Evolutionary conservation across 1,140 invertebrate species (phyloP).

Genomic region (Magallana gigas): DNA sequence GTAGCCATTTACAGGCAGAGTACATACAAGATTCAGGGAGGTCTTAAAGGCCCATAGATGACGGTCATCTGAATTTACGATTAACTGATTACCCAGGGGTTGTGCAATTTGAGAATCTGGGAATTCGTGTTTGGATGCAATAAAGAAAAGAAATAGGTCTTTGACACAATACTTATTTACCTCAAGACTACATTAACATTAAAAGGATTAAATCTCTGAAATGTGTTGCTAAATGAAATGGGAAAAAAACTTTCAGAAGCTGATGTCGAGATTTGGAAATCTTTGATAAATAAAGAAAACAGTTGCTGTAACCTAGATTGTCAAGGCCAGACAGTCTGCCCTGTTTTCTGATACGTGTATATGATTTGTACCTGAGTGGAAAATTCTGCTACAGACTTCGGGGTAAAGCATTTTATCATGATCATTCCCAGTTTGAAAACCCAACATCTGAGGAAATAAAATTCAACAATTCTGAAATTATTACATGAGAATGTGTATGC

Average conservation of each 20-base stretch:
- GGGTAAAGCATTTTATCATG: too few species aligned
- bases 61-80: neutral
- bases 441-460: too few species aligned
- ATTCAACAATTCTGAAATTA: too few species aligned
- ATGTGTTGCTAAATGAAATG: neutral
- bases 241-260: neutral
- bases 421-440: too few species aligned
- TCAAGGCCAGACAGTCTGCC: conserved; percentile 25
- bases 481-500: too few species aligned
- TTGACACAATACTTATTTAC: neutral
- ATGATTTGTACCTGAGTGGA: neutral
- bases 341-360: neutral
- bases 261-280: neutral
- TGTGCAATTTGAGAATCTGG: conserved; percentile 33
- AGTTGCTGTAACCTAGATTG: neutral
- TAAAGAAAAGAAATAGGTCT: neutral
- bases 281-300: conserved; percentile 1
- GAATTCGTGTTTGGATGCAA: neutral
- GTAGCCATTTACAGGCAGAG: neutral
- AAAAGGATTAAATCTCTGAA: neutral
- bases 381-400: neutral
- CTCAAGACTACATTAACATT: neutral
- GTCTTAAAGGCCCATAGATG: conserved; percentile 18
- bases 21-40: neutral
- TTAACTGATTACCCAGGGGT: neutral